Base-by-base conservation (phyloP, 1,140 invertebrate species). In the Cotesia typhae region DNA sequence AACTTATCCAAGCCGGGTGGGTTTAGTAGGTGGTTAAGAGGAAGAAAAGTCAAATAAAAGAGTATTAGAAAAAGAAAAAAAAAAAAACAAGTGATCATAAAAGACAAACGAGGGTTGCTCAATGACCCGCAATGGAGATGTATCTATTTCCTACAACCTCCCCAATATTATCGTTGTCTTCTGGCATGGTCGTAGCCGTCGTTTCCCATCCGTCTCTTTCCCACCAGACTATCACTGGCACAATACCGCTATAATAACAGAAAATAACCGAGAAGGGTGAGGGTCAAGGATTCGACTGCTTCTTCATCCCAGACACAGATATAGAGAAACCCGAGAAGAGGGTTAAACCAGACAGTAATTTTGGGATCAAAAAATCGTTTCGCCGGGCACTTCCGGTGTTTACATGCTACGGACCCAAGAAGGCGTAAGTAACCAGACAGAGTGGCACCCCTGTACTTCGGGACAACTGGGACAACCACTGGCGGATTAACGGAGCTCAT, bases 401-500 rank as follows among this genome's bases (percentile, higher is more conserved):
- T 78, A 76, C 79, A 76, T 76, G 28, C 28, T 28, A 28, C 28
- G 74, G 60, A 73, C 67, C 59, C 74, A 75, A 78, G 75, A 73
- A 73, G 73, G 73, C 78, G 78, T 78, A 72, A 80, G 78, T 77
- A 78, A 80, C 78, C 70, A 55, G 41, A 47, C 41, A 28, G 1
- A 28, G 28, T 28, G 28, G 28, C 28, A 28, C 28, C 28, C 28
- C 28, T 28, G 2, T 28, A 28, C 28, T 28, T 1, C 17, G 17
- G 28, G 41, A 47, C 41, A 47, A 47, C 41, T 47, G 10, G 6
- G 41, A 47, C 41, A 47, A 47, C 41, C 10, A 47, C 41, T 5
- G 63, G 67, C 73, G 78, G 76, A 80, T 78, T 78, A 80, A 80
- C 78, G 75, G 74, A 74, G 74, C 74, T 74, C 72, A 74, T 77